A percentile compares a stretch with the other conserved stretches of the same genome.
Conservation (phyloP, 2,888 invertebrate genomes). For the Machimus atricapillus region DNA sequence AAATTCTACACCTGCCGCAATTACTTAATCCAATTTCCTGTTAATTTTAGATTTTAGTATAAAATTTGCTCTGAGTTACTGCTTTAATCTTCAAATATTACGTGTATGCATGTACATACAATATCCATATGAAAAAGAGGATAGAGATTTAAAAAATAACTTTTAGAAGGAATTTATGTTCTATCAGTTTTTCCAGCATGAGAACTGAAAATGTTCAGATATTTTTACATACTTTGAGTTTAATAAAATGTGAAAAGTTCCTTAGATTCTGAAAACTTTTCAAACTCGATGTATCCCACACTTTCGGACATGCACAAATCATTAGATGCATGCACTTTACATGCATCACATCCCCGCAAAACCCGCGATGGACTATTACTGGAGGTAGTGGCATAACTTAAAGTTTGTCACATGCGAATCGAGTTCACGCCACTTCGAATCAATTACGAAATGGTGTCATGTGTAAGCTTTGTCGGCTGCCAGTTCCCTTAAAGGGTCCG, state of each 20-base stretch:
- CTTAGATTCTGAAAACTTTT: too few species aligned
- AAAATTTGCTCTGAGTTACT: too few species aligned
- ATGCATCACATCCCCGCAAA: neutral
- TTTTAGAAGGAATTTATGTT: neutral
- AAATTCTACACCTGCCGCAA: too few species aligned
- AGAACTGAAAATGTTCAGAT: neutral
- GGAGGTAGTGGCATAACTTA: neutral
- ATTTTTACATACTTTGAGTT: neutral
- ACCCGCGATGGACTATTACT: neutral
- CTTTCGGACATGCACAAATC: neutral
- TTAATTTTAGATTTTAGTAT: too few species aligned
- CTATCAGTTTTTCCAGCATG: neutral
- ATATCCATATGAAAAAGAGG: too few species aligned
- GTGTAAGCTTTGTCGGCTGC: constrained; percentile 39
- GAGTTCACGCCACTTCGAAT: constrained; percentile 44
- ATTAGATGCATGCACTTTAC: neutral
- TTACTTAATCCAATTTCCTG: too few species aligned
- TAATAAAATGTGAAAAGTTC: neutral
- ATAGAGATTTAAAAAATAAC: too few species aligned
- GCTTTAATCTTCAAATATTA: too few species aligned
- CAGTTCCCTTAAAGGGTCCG: neutral
- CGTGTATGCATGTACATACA: too few species aligned
- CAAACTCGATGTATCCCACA: neutral
- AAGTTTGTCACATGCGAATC: constrained; percentile 41
- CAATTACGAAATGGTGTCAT: constrained; percentile 44